Base-by-base conservation (phyloP, 2,888 invertebrate genomes). In the Perithous albicinctus region DNA sequence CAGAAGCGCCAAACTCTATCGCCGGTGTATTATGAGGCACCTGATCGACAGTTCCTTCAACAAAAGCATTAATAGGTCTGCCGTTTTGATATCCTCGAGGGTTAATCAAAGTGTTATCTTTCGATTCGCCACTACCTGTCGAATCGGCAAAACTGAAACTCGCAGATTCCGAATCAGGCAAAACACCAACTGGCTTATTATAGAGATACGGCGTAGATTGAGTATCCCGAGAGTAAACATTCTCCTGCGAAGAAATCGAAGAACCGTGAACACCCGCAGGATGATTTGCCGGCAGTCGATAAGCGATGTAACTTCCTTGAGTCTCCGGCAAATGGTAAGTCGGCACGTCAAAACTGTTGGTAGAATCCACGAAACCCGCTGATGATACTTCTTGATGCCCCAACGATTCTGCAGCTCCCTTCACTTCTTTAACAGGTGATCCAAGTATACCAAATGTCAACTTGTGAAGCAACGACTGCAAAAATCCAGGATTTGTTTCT, bases 221-320 rank as follows among this genome's bases (percentile, higher is more conserved):
- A 20, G 20, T 77, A 51, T 73, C 77, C 61, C 23, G 41, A 51
- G 72, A 72, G 70, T 51, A 8, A 20, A 10, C 12, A 29, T 7
- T 41, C 2, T 59, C 26, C 26, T 41, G 35, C 12, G 23, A 32
- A 10, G 15, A 66, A 15, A 18, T 43, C 41, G 63, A 35, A 26
- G 8, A 20, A 6, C 18, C 3, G 32, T 43, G 18, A 32, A 78
- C 56, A 35, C 43, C 51, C 10, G 51, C 32, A 12, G 48, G 8
- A 12, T 32, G 20, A 43, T 77, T 15, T 63, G 66, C 66, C 80
- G 80, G 66, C 77, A 72, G 80, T 20, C 70, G 80, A 67, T 80
- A 77, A 72, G 66, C 54, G 0, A 56, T 35, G 72, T 72, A 67
- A 8, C 48, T 67, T 15, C 70, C 41, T 64, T 66, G 59, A 0